These are phyloP conservation scores for Pissodes strobi DNA, from an alignment of 1,140 invertebrate genomes.

Conservation along the genomic window DNA sequence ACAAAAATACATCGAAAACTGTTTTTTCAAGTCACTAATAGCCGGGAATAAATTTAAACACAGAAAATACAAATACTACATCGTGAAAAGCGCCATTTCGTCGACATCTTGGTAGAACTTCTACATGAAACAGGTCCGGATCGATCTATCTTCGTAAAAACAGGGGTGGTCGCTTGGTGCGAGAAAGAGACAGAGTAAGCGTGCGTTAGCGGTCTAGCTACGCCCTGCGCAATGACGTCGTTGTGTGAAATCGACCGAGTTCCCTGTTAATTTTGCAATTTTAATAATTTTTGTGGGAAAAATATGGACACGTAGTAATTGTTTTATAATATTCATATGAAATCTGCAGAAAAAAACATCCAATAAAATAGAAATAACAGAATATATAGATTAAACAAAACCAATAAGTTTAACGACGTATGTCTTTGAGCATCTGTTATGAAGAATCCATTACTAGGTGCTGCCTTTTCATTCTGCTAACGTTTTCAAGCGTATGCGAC, in stretches of 20 bases:
- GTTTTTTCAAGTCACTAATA: conserved; percentile 35
- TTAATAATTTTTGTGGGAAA: conserved; percentile 5
- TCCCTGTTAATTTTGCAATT: conserved; percentile 1
- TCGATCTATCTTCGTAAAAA: conserved; percentile 45
- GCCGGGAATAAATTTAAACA: conserved; percentile 39
- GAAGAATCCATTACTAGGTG: conserved; percentile 37
- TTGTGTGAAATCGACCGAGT: neutral
- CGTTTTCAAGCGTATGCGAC: conserved; percentile 22
- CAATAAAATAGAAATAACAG: neutral
- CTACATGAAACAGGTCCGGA: conserved; percentile 52
- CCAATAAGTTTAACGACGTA: conserved; percentile 35
- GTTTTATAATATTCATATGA: neutral
- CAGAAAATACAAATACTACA: conserved; percentile 49
- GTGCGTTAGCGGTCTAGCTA: conserved; percentile 31
- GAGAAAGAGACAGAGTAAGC: conserved; percentile 35
- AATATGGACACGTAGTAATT: neutral
- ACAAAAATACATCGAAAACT: conserved; percentile 30
- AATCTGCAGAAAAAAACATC: neutral
- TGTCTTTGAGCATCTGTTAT: conserved; percentile 24
- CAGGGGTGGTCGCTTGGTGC: conserved; percentile 42
- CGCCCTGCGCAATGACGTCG: conserved; percentile 30
- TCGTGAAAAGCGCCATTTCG: conserved; percentile 44
- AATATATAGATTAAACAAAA: conserved; percentile 23
- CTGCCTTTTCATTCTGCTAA: conserved; percentile 40
- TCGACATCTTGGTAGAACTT: conserved; percentile 53